A percentile compares a stretch with the other conserved stretches of the same genome.
phyloP scores from a whole-genome alignment of 2,113 vertebrate genomes.

The Mystacornis crossleyi region DNA sequence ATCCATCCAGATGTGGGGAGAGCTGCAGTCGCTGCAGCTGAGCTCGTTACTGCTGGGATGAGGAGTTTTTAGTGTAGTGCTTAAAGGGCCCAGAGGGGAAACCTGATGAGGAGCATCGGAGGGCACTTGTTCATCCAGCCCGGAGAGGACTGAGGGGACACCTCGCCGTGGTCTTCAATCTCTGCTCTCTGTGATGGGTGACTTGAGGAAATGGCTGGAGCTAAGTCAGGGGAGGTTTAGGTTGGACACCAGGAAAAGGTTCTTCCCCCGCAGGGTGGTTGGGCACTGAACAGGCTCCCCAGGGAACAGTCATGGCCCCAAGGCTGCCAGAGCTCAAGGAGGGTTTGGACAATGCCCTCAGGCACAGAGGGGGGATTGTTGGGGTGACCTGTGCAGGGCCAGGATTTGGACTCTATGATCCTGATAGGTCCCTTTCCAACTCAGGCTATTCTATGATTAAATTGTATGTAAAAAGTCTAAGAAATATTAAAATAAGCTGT shows the following conservation, averaged over 20 bases:
- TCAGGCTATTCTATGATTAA: not conserved
- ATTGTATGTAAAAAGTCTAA: not conserved
- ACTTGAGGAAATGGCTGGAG: not conserved
- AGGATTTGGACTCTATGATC: not conserved
- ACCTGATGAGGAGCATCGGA: not conserved
- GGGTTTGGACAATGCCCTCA: not conserved
- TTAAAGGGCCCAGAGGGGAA: not conserved
- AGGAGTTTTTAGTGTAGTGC: not conserved
- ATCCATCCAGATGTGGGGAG: not conserved
- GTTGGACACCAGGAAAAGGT: not conserved
- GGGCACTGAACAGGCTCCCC: not conserved
- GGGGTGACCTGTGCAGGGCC: not conserved
- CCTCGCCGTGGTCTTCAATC: fast-evolving
- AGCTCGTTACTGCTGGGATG: not conserved
- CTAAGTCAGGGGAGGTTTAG: no score
- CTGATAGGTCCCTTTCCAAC: not conserved
- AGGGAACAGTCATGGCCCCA: not conserved
- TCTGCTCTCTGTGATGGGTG: not conserved
- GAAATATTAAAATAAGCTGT: not conserved
- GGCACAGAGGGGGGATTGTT: not conserved
- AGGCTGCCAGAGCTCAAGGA: not conserved
- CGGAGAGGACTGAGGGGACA: not conserved
- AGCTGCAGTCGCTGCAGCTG: not conserved
- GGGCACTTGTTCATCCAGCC: not conserved
- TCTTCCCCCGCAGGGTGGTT: not conserved